Evolutionary conservation across 2,888 invertebrate genomes (phyloP), one percentile per base, ranked within the genome.

Genomic region (Sphinx pinastri): DNA sequence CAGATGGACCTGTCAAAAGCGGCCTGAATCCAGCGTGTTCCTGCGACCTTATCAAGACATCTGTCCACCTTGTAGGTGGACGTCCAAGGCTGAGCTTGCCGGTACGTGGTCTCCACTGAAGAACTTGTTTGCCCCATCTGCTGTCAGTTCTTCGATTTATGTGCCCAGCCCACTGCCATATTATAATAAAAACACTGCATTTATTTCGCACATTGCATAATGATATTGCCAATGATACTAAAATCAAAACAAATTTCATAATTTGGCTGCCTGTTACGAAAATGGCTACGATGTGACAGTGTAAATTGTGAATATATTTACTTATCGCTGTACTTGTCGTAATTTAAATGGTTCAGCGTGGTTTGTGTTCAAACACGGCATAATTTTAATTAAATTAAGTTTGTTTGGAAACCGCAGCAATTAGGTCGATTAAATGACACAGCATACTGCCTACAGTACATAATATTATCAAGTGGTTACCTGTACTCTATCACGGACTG

Each of bases 331-430:
- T 47, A 12, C 0, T 47, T 60, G 47, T 16, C 19, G 47, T 49
- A 49, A 63, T 49, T 47, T 63, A 63, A 63, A 12, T 12, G 63
- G 13, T 25, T 63, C 12, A 49, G 47, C 45, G 19, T n/a, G 45
- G 60, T 45, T 63, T 19, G 13, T 6, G 49, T 49, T 63, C 47
- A 63, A 47, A 63, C 47, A 49, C 16, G n/a, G 16, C 12, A 45
- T 16, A 19, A 63, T 63, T 49, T 25, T 49, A 63, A 19, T 63
- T 63, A 13, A 63, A 49, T 19, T 63, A 19, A 60, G 16, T 49
- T 63, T 49, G 13, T 49, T 63, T 49, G 16, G 38, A 16, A 45
- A 60, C 16, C 38, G 10, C 14, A 38, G 31, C 6, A 60, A 16
- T 45, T n/a, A 60, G 45, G 0, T 7, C 0, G 19, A 60, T n/a